phyloP scores from a whole-genome alignment of 2,888 invertebrate genomes.

The Drosophila merina region DNA sequence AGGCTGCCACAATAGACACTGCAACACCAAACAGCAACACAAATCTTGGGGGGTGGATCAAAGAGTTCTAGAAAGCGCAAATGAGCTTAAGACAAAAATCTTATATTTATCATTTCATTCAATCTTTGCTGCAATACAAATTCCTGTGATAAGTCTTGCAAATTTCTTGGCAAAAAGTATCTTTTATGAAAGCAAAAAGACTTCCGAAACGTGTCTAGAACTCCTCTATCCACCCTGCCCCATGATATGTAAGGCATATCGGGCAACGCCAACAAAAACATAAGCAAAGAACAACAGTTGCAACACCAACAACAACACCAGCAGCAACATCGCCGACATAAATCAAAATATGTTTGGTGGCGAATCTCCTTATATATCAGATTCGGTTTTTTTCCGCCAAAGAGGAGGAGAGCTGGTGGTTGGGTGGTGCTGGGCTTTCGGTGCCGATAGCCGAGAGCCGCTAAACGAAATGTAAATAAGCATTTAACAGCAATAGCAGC shows the following conservation, averaged over 20 bases:
- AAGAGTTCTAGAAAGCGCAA: background rate
- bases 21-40: slow-evolving; percentile 5
- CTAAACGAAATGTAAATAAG: slow-evolving; percentile 82
- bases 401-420: slow-evolving; percentile 7
- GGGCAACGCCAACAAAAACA: slow-evolving; percentile 19
- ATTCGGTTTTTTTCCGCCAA: background rate
- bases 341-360: slow-evolving; percentile 66
- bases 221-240: slow-evolving; percentile 28
- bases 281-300: slow-evolving; percentile 23
- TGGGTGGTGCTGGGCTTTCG: slow-evolving; percentile 14
- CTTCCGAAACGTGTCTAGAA: slow-evolving; percentile 12
- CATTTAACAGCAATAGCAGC: slow-evolving; percentile 71
- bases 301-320: slow-evolving; percentile 41
- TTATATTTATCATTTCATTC: too few relatives aligned
- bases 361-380: slow-evolving; percentile 5
- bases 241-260: slow-evolving; percentile 76
- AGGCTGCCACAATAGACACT: slow-evolving; percentile 34
- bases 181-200: background rate
- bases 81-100: too few relatives aligned
- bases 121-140: too few relatives aligned
- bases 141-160: too few relatives aligned
- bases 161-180: background rate
- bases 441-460: slow-evolving; percentile 66
- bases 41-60: background rate
- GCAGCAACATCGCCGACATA: slow-evolving; percentile 56